Conservation (phyloP, 2,113 vertebrate genomes). For the Cygnus atratus region DNA sequence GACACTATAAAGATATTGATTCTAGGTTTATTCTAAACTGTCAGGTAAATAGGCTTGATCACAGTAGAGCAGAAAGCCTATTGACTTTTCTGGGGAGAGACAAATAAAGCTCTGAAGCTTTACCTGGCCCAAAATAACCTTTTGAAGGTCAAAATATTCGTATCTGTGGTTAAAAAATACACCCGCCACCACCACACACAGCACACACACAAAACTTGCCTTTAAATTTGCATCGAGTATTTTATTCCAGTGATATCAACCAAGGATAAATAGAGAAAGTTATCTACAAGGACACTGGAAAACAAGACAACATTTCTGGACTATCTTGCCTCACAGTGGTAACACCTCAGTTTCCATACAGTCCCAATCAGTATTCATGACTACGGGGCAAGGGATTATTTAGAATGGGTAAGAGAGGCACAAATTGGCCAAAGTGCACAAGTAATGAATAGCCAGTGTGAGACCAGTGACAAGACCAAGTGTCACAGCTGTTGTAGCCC, state of each 20-base stretch:
- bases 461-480: not conserved
- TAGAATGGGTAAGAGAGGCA: not conserved
- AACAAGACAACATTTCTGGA: not conserved
- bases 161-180: not conserved
- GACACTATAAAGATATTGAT: constrained; percentile 35
- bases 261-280: not conserved
- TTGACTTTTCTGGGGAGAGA: not conserved
- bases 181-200: not conserved
- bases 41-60: constrained; percentile 23
- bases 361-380: not conserved
- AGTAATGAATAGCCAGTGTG: not conserved
- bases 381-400: not conserved
- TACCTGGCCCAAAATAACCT: not conserved
- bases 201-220: not conserved
- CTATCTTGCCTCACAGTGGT: not conserved
- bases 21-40: constrained; percentile 27
- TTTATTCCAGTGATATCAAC: not conserved
- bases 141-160: not conserved
- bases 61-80: not conserved
- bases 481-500: not conserved
- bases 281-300: not conserved
- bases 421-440: not conserved
- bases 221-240: not conserved
- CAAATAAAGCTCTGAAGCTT: not conserved
- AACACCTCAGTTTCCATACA: not conserved